These are phyloP conservation scores for Aphis craccivora DNA, from an alignment of 1,140 invertebrate genomes.

Conservation along the genomic window DNA sequence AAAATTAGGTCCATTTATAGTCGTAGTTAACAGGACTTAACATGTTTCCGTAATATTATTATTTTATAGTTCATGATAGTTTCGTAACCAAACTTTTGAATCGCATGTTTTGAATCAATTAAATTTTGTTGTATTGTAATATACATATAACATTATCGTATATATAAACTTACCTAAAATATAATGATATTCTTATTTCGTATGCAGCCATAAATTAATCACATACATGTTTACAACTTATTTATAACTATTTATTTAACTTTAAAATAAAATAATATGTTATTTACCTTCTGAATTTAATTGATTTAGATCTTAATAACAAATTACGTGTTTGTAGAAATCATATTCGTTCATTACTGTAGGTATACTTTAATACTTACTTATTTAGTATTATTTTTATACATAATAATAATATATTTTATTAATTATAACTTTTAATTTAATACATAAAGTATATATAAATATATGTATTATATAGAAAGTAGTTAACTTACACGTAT, in stretches of 20 bases:
- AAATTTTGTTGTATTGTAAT: background rate
- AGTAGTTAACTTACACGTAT: background rate
- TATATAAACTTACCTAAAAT: background rate
- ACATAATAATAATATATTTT: background rate
- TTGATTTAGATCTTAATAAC: background rate
- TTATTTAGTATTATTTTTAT: background rate
- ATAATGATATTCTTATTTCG: background rate
- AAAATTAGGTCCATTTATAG: background rate
- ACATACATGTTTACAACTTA: background rate
- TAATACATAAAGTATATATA: no score
- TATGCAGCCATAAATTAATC: background rate
- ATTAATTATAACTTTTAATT: background rate
- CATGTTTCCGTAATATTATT: background rate
- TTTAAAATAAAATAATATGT: background rate
- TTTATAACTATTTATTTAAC: background rate
- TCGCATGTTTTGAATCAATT: slow-evolving; percentile 9
- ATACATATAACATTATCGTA: background rate
- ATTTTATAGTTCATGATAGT: background rate
- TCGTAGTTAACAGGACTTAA: background rate
- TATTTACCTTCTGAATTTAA: background rate
- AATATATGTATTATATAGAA: background rate
- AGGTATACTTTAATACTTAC: background rate
- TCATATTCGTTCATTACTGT: background rate
- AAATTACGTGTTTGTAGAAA: background rate
- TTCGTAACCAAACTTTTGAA: slow-evolving; percentile 5